Evolutionary conservation across 1,140 invertebrate genomes (phyloP), one percentile per base, ranked within the genome.

Genomic region (Alviniconcha marisindica): DNA sequence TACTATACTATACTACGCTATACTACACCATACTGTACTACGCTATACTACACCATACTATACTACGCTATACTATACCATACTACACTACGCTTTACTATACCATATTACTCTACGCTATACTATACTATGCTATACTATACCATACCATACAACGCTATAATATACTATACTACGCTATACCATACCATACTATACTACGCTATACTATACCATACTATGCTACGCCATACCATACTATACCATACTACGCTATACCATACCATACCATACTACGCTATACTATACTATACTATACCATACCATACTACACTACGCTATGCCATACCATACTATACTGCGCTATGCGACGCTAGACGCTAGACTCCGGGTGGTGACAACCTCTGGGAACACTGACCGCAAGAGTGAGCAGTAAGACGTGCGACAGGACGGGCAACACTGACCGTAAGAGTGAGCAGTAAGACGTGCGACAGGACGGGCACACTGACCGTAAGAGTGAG

Each of bases 11-110:
- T 76, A 83, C 76, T 56, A 83, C 82, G 76, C 80, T 83, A 86
- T 82, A 86, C 85, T 84, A 84, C 84, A 84, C 82, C 85, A 81
- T 86, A 86, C 84, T 63, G 81, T 86, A 87, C 84, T 81, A 85
- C 83, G 83, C 83, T 84, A 85, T 82, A 86, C 85, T 78, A 84
- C 80, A 88, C 85, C 69, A 83, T 84, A 88, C 84, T 81, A 87
- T 80, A 87, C 85, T 80, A 86, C 69, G 86, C 60, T 81, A 87
- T 21, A 60, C 18, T 48, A 48, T 10, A 48, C 44, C 44, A 48
- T 18, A 48, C 44, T 10, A 18, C 44, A 48, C 18, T 18, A 48
- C 44, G 18, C 44, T 48, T 10, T 77, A 77, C 48, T 14, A 77
- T 77, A 77, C 48, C 15, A 77, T 77, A 33, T n/a, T 1, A 54